Conservation (phyloP, 1,140 invertebrate species). For the Wasmannia auropunctata region DNA sequence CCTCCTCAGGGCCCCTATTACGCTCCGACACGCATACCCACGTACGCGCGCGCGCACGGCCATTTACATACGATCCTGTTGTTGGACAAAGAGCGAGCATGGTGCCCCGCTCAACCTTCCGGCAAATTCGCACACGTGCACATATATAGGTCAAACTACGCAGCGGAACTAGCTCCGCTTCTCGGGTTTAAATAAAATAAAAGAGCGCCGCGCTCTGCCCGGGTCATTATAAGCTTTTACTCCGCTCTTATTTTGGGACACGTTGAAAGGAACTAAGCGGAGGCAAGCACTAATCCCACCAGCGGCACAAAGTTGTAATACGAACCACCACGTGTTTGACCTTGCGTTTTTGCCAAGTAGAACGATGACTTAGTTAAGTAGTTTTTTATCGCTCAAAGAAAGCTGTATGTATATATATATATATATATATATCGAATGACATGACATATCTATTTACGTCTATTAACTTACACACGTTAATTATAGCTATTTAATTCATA, state of each 20-base stretch:
- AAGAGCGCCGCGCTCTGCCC: conserved; percentile 7
- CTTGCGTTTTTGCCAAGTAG: conserved; percentile 48
- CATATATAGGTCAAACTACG: conserved; percentile 77
- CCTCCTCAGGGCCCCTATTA: conserved; percentile 69
- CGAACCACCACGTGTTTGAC: conserved; percentile 65
- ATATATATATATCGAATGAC: neutral
- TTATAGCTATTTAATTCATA: neutral
- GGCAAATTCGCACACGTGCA: conserved; percentile 66
- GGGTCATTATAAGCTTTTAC: conserved; percentile 36
- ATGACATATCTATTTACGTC: too few relatives aligned
- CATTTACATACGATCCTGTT: conserved; percentile 64
- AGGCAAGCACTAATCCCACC: conserved; percentile 12
- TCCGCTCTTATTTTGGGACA: neutral
- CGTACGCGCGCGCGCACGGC: neutral
- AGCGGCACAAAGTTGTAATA: conserved; percentile 12
- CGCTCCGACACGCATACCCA: conserved; percentile 42
- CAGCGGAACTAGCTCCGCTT: conserved; percentile 55
- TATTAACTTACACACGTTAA: neutral
- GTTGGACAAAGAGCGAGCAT: conserved; percentile 50
- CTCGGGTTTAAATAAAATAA: conserved; percentile 30
- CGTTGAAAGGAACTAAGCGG: conserved; percentile 32
- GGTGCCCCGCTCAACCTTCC: conserved; percentile 64
- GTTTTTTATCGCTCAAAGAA: neutral
- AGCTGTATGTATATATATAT: too few relatives aligned
- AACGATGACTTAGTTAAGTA: neutral